Conservation (phyloP, 2,888 invertebrate genomes). For the Drosophila lutescens region DNA sequence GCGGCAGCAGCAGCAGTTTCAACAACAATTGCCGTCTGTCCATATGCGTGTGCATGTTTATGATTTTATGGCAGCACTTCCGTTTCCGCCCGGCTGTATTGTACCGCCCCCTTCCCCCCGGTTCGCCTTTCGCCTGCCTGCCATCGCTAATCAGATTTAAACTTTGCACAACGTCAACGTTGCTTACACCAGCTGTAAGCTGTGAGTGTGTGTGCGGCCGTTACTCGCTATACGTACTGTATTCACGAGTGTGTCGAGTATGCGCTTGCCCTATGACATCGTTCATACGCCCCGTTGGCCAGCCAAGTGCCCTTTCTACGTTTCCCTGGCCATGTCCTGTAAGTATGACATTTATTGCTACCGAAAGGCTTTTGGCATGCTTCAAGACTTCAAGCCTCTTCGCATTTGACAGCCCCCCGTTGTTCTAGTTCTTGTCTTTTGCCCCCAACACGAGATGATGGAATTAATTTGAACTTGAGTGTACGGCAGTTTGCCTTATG, state of each 20-base stretch:
- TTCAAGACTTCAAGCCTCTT: conserved; percentile 60
- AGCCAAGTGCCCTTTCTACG: conserved; percentile 62
- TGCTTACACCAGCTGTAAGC: conserved; percentile 56
- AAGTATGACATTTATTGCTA: conserved; percentile 77
- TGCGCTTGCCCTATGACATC: conserved; percentile 74
- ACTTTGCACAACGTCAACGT: conserved; percentile 80
- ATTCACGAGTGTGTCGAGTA: conserved; percentile 34
- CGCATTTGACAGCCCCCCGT: conserved; percentile 59
- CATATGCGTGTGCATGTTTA: conserved; percentile 74
- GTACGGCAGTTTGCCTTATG: not conserved
- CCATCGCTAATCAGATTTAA: conserved; percentile 78
- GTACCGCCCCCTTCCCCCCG: conserved; percentile 28
- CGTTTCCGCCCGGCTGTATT: conserved; percentile 75
- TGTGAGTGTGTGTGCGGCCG: conserved; percentile 34
- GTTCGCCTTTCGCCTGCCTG: conserved; percentile 31
- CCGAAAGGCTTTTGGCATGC: conserved; percentile 75
- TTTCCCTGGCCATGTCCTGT: conserved; percentile 32
- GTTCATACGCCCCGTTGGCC: conserved; percentile 77
- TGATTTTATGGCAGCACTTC: conserved; percentile 81
- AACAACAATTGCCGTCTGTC: conserved; percentile 44
- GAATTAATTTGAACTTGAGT: conserved; percentile 4
- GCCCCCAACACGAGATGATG: conserved; percentile 3
- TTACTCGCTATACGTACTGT: conserved; percentile 8
- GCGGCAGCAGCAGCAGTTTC: conserved; percentile 39
- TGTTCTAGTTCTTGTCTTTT: conserved; percentile 3